phyloP scores from a whole-genome alignment of 2,113 vertebrate genomes.

The Periophthalmodon schlosseri region DNA sequence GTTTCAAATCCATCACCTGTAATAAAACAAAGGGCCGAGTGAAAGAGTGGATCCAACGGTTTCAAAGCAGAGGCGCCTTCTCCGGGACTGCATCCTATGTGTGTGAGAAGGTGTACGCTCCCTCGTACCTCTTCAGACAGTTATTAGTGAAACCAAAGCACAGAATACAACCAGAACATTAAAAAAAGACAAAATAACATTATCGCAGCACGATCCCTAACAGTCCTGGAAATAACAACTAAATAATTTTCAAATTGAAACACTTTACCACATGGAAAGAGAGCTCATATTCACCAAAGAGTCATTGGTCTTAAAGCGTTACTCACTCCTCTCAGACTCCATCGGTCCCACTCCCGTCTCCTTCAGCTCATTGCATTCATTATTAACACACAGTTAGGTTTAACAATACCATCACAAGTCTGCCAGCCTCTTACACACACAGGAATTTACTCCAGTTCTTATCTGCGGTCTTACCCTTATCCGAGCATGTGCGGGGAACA shows the following conservation, averaged over 20 bases:
- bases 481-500: background rate
- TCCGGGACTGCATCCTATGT: no score
- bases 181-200: no score
- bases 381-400: constrained; percentile 9
- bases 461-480: background rate
- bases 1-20: no score
- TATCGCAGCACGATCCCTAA: no score
- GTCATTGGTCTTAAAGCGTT: background rate
- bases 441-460: background rate
- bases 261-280: background rate
- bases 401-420: constrained; percentile 8
- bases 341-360: constrained; percentile 1
- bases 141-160: no score
- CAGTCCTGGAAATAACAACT: background rate
- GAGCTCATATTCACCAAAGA: background rate
- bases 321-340: background rate
- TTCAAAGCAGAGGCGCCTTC: no score
- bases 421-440: background rate
- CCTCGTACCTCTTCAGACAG: no score
- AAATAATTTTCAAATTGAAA: background rate
- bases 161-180: no score
- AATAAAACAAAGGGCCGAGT: no score
- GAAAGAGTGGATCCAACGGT: no score
- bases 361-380: background rate
- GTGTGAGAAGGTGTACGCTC: no score